These are phyloP conservation scores for Odontocerum albicorne DNA, from an alignment of 2,888 invertebrate genomes.

Conservation along the genomic window DNA sequence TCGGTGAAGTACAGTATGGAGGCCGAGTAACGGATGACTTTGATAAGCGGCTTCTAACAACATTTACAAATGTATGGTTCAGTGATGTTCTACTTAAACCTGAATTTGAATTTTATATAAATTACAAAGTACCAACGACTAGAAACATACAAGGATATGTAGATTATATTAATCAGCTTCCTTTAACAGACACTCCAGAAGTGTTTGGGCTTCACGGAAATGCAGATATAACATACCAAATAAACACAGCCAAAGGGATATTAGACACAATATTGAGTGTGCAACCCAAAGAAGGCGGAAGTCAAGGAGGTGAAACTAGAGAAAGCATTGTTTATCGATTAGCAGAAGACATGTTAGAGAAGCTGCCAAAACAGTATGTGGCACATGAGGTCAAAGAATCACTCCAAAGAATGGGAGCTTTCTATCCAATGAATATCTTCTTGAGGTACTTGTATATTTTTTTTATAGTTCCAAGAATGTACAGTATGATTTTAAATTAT, in stretches of 20 bases:
- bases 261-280: constrained; percentile 93
- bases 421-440: constrained; percentile 96
- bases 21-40: constrained; percentile 97
- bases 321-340: constrained; percentile 90
- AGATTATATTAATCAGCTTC: constrained; percentile 84
- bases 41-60: constrained; percentile 89
- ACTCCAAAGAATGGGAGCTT: constrained; percentile 85
- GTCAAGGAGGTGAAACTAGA: constrained; percentile 88
- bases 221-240: constrained; percentile 97
- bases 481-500: no score
- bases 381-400: constrained; percentile 89
- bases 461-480: no score
- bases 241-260: constrained; percentile 92
- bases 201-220: constrained; percentile 96
- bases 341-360: constrained; percentile 87
- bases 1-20: constrained; percentile 87
- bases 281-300: constrained; percentile 95
- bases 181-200: constrained; percentile 87
- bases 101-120: constrained; percentile 91
- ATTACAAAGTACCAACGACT: constrained; percentile 88
- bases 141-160: constrained; percentile 78
- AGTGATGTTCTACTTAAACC: constrained; percentile 84
- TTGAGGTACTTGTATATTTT: constrained; percentile 55
- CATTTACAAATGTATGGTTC: constrained; percentile 95
- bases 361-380: constrained; percentile 80